phyloP scores from a whole-genome alignment of 2,888 invertebrate species.

The Epicampocera succincta region DNA sequence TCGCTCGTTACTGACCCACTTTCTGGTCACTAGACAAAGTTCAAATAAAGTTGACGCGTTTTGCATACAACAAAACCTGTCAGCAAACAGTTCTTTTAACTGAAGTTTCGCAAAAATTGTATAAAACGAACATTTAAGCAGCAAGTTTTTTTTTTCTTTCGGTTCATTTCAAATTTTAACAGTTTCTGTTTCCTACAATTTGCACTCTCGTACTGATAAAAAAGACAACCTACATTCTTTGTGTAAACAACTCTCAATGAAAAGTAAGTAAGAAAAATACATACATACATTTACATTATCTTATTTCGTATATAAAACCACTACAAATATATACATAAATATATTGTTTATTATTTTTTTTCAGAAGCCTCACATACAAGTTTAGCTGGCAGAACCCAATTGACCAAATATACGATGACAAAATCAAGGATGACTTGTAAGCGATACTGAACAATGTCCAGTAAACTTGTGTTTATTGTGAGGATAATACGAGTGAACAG shows the following conservation, averaged over 20 bases:
- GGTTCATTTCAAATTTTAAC: slow-evolving; percentile 29
- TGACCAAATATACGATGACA: too few species aligned
- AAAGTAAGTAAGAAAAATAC: neutral
- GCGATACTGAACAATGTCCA: too few species aligned
- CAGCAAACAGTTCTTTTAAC: slow-evolving; percentile 15
- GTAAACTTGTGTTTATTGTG: too few species aligned
- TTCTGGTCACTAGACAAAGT: slow-evolving; percentile 54
- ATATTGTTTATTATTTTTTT: slow-evolving; percentile 27
- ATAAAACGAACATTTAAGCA: neutral
- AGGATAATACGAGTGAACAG: too few species aligned
- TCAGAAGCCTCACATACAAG: slow-evolving; percentile 51
- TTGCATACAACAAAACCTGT: slow-evolving; percentile 46
- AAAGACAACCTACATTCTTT: slow-evolving; percentile 53
- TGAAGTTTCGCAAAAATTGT: slow-evolving; percentile 25
- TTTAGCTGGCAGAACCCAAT: slow-evolving; percentile 54
- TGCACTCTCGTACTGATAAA: slow-evolving; percentile 25
- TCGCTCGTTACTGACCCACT: slow-evolving; percentile 49
- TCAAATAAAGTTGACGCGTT: slow-evolving; percentile 22
- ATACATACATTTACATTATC: neutral
- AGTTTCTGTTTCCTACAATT: slow-evolving; percentile 54
- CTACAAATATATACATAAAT: neutral
- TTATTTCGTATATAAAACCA: neutral
- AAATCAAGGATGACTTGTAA: too few species aligned
- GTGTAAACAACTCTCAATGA: slow-evolving; percentile 35
- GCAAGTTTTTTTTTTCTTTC: slow-evolving; percentile 11